Percentiles rank a stretch among this genome's conserved stretches.
These are phyloP conservation scores for Bubo bubo DNA, from an alignment of 2,113 vertebrate species.

Conservation along the genomic window DNA sequence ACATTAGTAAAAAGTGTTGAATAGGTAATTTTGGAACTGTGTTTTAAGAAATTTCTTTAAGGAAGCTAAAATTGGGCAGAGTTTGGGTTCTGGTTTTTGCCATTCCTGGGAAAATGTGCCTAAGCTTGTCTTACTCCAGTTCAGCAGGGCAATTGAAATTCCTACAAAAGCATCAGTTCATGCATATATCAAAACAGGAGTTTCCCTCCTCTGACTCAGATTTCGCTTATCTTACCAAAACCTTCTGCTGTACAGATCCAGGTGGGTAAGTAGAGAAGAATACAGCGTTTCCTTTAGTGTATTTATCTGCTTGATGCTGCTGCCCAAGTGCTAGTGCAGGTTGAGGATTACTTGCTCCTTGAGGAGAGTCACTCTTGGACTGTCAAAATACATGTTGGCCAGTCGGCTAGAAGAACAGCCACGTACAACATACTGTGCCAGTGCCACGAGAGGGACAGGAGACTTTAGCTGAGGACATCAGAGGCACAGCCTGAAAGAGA, in stretches of 20 bases:
- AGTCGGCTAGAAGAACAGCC: not conserved
- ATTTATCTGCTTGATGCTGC: not conserved
- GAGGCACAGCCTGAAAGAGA: not conserved
- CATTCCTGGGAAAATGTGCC: not conserved
- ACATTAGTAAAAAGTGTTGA: not conserved
- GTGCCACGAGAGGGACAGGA: rapidly evolving
- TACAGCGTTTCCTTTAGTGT: not conserved
- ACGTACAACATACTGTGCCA: no score
- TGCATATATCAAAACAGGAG: not conserved
- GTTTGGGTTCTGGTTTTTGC: not conserved
- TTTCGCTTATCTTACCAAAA: not conserved
- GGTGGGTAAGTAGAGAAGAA: not conserved
- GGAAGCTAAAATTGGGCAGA: not conserved
- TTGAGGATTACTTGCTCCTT: not conserved
- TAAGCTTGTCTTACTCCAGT: not conserved
- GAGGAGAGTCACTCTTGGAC: not conserved
- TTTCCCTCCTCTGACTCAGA: not conserved
- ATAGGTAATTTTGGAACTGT: not conserved
- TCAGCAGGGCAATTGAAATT: not conserved
- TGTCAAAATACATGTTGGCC: not conserved
- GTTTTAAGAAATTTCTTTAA: not conserved
- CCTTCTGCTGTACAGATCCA: not conserved
- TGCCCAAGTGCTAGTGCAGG: not conserved
- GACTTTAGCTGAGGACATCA: not conserved
- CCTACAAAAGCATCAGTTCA: not conserved